These are phyloP conservation scores for Lasioglossum baleicum DNA, from an alignment of 1,140 invertebrate genomes.

Conservation along the genomic window DNA sequence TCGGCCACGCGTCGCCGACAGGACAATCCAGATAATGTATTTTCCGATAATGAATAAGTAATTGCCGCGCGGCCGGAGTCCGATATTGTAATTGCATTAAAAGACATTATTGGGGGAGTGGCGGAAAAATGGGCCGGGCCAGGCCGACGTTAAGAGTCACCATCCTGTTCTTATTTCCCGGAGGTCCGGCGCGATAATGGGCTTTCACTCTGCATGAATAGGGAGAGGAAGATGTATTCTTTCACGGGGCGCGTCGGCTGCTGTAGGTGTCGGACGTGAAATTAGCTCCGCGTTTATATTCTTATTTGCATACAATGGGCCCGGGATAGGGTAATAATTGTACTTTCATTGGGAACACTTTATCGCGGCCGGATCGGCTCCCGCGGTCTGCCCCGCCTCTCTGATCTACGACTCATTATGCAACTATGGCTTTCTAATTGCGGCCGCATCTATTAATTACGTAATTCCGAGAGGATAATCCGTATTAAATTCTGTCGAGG, in stretches of 20 bases:
- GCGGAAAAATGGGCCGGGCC: background rate
- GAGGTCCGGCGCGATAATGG: conserved; percentile 51
- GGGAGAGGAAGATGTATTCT: conserved; percentile 54
- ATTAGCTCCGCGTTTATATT: conserved; percentile 64
- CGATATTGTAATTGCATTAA: conserved; percentile 52
- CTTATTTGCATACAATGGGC: conserved; percentile 65
- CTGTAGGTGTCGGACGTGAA: conserved; percentile 59
- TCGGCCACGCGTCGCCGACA: conserved; percentile 15
- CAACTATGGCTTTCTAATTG: conserved; percentile 17
- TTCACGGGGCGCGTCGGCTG: conserved; percentile 18
- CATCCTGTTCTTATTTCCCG: conserved; percentile 59
- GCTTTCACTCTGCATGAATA: conserved; percentile 64
- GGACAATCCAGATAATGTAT: conserved; percentile 32
- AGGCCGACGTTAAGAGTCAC: conserved; percentile 45
- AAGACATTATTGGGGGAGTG: conserved; percentile 33
- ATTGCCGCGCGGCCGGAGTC: conserved; percentile 23
- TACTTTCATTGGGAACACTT: conserved; percentile 54
- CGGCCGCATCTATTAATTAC: conserved; percentile 13
- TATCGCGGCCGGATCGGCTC: conserved; percentile 45
- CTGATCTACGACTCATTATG: conserved; percentile 18
- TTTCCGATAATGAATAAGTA: conserved; percentile 56
- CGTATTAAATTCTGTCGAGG: conserved; percentile 1
- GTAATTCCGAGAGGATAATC: background rate
- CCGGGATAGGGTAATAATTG: conserved; percentile 63
- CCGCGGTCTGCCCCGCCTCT: background rate